phyloP scores from a whole-genome alignment of 64 coral and sea anemone genomes.

The Porites lutea region DNA sequence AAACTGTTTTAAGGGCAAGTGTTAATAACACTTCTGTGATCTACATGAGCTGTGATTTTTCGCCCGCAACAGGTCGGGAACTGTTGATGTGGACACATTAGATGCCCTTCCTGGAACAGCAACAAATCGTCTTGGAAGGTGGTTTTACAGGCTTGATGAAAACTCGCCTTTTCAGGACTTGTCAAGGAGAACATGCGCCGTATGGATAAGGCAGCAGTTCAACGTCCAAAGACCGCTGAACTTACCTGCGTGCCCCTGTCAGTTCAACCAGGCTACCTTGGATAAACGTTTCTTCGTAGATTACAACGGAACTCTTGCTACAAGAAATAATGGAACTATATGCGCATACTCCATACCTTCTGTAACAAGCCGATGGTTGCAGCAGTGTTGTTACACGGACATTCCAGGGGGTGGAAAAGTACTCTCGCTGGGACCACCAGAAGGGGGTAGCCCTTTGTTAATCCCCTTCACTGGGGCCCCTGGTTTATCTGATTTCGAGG shows the following conservation, averaged over 20 bases:
- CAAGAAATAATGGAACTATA: background rate
- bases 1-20: too few relatives aligned
- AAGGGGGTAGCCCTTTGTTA: slow-evolving; percentile 47
- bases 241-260: slow-evolving; percentile 52
- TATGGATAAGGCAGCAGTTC: slow-evolving; percentile 50
- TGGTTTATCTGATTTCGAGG: slow-evolving; percentile 41
- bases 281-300: slow-evolving; percentile 41
- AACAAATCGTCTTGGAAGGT: slow-evolving; percentile 27
- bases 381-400: slow-evolving; percentile 64
- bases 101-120: slow-evolving; percentile 56
- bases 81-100: slow-evolving; percentile 13
- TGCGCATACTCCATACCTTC: slow-evolving; percentile 47
- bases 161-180: background rate
- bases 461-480: background rate
- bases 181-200: slow-evolving; percentile 52
- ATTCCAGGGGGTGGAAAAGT: slow-evolving; percentile 26
- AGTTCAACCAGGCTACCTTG: background rate
- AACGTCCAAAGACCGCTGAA: background rate
- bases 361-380: slow-evolving; percentile 28
- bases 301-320: background rate
- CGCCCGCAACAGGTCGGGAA: slow-evolving; percentile 38
- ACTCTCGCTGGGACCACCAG: slow-evolving; percentile 12
- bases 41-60: background rate
- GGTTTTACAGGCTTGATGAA: slow-evolving; percentile 63
- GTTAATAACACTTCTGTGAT: too few relatives aligned